These are phyloP conservation scores for Gambusia yucatana DNA, from an alignment of 2,797 vertebrate genomes.

Conservation along the genomic window DNA sequence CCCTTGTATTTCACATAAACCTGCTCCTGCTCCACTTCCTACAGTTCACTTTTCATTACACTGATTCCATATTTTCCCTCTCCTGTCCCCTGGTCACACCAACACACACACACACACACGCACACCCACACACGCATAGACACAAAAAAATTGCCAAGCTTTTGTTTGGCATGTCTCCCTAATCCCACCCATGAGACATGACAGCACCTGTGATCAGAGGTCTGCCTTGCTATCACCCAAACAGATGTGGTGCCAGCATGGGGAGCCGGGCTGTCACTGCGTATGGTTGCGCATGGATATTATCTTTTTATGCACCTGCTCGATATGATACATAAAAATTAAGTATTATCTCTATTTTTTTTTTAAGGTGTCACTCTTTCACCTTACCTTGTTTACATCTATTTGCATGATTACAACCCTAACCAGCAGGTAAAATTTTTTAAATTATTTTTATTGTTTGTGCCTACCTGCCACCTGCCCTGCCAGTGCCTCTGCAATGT, in stretches of 20 bases:
- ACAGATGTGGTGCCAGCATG: slow-evolving; percentile 71
- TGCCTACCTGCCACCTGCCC: slow-evolving; percentile 20
- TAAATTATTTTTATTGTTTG: slow-evolving; percentile 1
- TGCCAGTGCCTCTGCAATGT: slow-evolving; percentile 32
- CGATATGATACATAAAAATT: slow-evolving; percentile 22
- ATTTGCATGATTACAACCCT: slow-evolving; percentile 9
- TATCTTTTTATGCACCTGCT: slow-evolving; percentile 1
- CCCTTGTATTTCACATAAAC: neutral
- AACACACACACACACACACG: neutral
- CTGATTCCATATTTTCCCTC: neutral
- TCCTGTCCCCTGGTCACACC: too few species aligned
- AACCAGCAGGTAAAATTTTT: neutral
- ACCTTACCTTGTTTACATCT: slow-evolving; percentile 12
- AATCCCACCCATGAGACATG: slow-evolving; percentile 54
- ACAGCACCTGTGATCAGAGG: slow-evolving; percentile 71
- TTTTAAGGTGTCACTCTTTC: slow-evolving; percentile 13
- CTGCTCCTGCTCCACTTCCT: neutral
- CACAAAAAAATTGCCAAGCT: neutral
- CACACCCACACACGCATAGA: neutral
- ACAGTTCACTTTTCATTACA: neutral
- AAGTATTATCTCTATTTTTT: neutral
- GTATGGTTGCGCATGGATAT: neutral
- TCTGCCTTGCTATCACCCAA: slow-evolving; percentile 47
- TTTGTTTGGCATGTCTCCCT: slow-evolving; percentile 52
- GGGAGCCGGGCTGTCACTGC: slow-evolving; percentile 36